Base-by-base conservation (phyloP, 1,140 invertebrate genomes). In the Nymphalis io region DNA sequence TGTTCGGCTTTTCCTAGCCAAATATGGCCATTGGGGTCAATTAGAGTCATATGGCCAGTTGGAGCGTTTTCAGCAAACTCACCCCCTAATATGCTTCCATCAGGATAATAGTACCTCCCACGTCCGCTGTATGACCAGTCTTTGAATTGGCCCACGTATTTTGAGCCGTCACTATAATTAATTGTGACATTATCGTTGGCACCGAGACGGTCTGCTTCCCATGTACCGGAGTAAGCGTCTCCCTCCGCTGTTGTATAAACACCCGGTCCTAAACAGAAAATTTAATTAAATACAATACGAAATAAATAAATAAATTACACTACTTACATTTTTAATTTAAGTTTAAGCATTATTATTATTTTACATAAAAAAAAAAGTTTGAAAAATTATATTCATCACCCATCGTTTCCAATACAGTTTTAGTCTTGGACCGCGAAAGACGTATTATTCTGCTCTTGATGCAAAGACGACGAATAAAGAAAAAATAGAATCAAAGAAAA, bases 221-320 rank as follows among this genome's bases (percentile, higher is more conserved):
- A 92, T 16, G 12, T 59, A 10, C 87, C 88, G 5, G 68, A 44
- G 63, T 92, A 92, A 1, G 71, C 67, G 63, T 91, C 89, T 2
- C 88, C 89, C 74, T 90, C 87, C n/a, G 82, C 84, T 12, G 90
- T 90, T 1, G 72, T 90, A 39, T 92, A 91, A 40, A 78, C 70
- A 6, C 90, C 90, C 6, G 63, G 67, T 13, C 90, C 90, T 92
- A 16, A 62, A 40, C 77, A 65, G 4, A 33, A 33, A 33, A 33
- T 3, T 3, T 33, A 8, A 8, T 33, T 33, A 33, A 33, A 33
- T 8, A 27, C 23, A 27, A 27, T 27, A 27, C 23, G 5, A 27
- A 3, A 27, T 5, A 3, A 3, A 27, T 27, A n/a, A n/a, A n/a
- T n/a, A n/a, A n/a, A n/a, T n/a, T 27, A 27, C 23, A 27, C 5